Evolutionary conservation across 2,888 invertebrate genomes (phyloP).

Genomic region (Hirtodrosophila cameraria): DNA sequence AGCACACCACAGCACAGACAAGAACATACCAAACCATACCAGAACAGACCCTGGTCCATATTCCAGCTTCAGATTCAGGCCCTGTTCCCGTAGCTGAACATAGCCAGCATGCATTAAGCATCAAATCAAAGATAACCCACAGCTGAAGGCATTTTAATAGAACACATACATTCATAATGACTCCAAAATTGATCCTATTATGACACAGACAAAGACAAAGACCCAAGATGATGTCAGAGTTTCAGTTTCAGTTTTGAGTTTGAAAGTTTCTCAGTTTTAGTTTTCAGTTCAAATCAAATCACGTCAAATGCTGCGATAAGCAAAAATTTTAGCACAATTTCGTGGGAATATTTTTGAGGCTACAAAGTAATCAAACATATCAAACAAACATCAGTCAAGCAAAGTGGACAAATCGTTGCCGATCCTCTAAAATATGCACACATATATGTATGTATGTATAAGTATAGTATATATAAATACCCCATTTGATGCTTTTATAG

Average conservation of each 20-base stretch:
- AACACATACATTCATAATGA: slow-evolving; percentile 63
- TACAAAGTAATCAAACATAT: slow-evolving; percentile 76
- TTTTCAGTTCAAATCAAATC: slow-evolving; percentile 63
- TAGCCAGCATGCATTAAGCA: slow-evolving; percentile 21
- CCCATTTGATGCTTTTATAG: slow-evolving; percentile 52
- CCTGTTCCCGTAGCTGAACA: slow-evolving; percentile 8
- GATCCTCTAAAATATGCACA: slow-evolving; percentile 10
- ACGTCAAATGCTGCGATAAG: slow-evolving; percentile 73
- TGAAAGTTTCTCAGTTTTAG: slow-evolving; percentile 10
- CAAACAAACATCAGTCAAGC: slow-evolving; percentile 74
- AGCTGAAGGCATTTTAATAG: slow-evolving; percentile 69
- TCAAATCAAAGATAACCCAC: slow-evolving; percentile 72
- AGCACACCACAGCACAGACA: slow-evolving; percentile 28
- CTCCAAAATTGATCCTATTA: slow-evolving; percentile 77
- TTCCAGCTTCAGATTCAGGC: slow-evolving; percentile 5
- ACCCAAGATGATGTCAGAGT: slow-evolving; percentile 76
- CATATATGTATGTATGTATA: neutral
- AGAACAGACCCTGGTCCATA: slow-evolving; percentile 16
- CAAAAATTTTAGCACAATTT: slow-evolving; percentile 52
- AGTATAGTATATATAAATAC: too few species aligned
- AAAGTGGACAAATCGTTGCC: slow-evolving; percentile 68
- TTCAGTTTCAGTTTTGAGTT: slow-evolving; percentile 41
- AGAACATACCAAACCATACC: too few species aligned
- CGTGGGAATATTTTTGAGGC: slow-evolving; percentile 66
- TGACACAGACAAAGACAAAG: slow-evolving; percentile 23